Base-by-base conservation (phyloP, 1,140 invertebrate genomes). In the Orius laevigatus region DNA sequence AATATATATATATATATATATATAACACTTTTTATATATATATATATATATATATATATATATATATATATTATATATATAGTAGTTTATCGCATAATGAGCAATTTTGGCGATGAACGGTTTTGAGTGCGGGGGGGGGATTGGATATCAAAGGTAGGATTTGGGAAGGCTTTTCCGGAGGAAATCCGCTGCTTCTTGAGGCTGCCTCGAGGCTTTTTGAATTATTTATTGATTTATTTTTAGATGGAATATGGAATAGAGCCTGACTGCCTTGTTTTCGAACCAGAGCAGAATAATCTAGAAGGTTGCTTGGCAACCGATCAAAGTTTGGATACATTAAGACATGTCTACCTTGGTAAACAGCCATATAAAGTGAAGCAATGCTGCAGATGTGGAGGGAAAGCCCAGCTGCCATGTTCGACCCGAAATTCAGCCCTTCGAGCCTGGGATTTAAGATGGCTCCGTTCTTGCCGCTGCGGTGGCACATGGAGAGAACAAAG, bases 381-480 rank as follows among this genome's bases (percentile, higher is more conserved):
- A 50, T 91, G 86, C 58, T 76, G 79, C 45, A 68, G 86, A 51
- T 91, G 86, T 62, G 79, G 79, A 2, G 76, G 76, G 15, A 74
- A 77, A 43, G 83, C 84, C 14, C 75, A 85, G 56, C 65, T 79
- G 11, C 73, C 78, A 54, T 75, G 74, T 55, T 70, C 74, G 51
- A 72, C 74, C 1, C 72, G 81, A 57, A 84, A 82, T 6, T 73
- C 81, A 15, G 82, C 83, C 1, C 78, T 87, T 43, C 74, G 79
- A 58, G 81, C 84, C 1, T 91, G 85, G 85, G 86, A 88, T 59
- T 78, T 82, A 61, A 68, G 84, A 54, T 90, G 84, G 81, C 62
- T 72, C n/a, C 64, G 73, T 53, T 68, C 72, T 54, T 89, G 80
- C 64, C 71, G 82, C 49, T 91, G 84, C 65, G 83, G 83, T n/a